Base-by-base conservation (phyloP, 2,113 vertebrate genomes). In the Seriola rivoliana region DNA sequence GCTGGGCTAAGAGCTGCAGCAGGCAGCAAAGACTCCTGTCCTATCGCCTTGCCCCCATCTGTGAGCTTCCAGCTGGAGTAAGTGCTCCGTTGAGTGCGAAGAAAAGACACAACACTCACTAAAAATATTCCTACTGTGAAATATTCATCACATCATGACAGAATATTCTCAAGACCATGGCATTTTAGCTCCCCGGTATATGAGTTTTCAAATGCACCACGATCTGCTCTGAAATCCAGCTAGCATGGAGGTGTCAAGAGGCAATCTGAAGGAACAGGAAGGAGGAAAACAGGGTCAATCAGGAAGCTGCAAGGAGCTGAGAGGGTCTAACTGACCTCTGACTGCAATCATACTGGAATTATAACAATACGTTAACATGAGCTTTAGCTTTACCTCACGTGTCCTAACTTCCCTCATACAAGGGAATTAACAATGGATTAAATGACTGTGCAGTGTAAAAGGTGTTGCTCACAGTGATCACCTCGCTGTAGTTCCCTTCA, bases 101-200 rank as follows among this genome's bases (percentile, higher is more conserved):
- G 42, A 75, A 85, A 85, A 85, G 68, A 80, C 81, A 77, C 72
- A 75, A 82, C 85, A 74, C 76, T 72, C 71, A 77, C 91, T 91
- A 89, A 94, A 92, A 91, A 93, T 90, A 86, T 88, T 86, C 77
- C 75, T 59, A 70, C 70, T 75, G 85, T 94, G 85, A 93, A 94
- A 94, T 92, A 94, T 93, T 93, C 78, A 93, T 93, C 81, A 86
- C 81, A 80, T 93, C 87, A 65, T 75, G 81, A 76, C 81, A 74
- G 87, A 87, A 90, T 89, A 90, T 85, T 91, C 83, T 89, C 70
- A 81, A 80, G 82, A 90, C 64, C 5, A 14, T 89, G 85, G 81
- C 86, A 78, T 91, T 94, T 92, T 81, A 86, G 78, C 78, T 87
- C 66, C 64, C 59, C 3, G 12, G 71, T 57, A 81, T 65, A 9